Percentiles rank a stretch among this genome's conserved stretches.
These are phyloP conservation scores for Teinopalpus imperialis DNA, from an alignment of 2,888 invertebrate genomes.

Conservation along the genomic window DNA sequence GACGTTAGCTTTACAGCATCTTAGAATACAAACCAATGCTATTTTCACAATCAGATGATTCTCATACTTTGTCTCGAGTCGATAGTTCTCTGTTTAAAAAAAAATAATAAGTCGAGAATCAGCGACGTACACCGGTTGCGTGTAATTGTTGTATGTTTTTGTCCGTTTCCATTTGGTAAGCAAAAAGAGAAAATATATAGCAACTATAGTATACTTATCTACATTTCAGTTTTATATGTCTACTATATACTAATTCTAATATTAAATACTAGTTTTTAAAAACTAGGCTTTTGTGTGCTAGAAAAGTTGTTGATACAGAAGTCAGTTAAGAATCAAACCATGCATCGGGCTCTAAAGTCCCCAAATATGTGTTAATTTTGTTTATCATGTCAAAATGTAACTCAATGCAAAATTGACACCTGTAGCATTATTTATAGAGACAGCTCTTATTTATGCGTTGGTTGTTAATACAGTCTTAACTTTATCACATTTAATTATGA, in stretches of 20 bases:
- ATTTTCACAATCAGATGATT: slow-evolving; percentile 99
- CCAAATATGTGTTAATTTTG: no score
- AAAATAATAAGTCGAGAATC: slow-evolving; percentile 13
- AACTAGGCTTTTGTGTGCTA: no score
- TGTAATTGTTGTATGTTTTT: slow-evolving; percentile 33
- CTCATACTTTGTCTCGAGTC: slow-evolving; percentile 98
- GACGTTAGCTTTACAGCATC: slow-evolving; percentile 50
- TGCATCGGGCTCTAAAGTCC: not conserved
- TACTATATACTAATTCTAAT: slow-evolving; percentile 13
- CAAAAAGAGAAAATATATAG: slow-evolving; percentile 76
- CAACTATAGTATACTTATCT: slow-evolving; percentile 64
- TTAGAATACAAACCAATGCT: slow-evolving; percentile 90
- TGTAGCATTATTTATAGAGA: not conserved
- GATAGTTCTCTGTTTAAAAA: slow-evolving; percentile 94
- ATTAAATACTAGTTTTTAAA: not conserved
- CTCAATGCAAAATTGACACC: not conserved
- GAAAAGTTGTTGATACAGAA: no score
- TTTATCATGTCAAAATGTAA: no score
- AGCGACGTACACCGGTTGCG: slow-evolving; percentile 9
- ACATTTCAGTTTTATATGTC: slow-evolving; percentile 19
- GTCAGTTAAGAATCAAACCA: slow-evolving; percentile 10
- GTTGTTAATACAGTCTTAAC: no score
- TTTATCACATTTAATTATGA: no score
- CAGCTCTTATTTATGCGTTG: not conserved
- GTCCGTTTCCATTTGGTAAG: slow-evolving; percentile 76